phyloP scores from a whole-genome alignment of 1,140 invertebrate species.

The Bombus ignitus region DNA sequence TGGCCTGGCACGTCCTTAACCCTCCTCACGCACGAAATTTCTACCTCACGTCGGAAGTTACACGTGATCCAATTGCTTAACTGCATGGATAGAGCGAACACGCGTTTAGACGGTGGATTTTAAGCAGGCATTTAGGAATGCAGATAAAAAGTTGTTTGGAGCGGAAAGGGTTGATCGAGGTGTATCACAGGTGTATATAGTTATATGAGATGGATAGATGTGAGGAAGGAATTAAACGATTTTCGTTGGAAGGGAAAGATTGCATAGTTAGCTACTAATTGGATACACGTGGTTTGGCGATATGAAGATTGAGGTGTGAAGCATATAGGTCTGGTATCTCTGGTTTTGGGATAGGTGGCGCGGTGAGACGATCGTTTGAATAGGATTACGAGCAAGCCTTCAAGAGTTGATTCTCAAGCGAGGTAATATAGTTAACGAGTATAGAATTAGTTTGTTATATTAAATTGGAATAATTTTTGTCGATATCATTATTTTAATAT shows the following conservation, averaged over 20 bases:
- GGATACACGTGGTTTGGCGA: neutral
- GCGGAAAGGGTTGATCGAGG: too few species aligned
- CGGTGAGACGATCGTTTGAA: neutral
- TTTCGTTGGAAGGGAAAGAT: neutral
- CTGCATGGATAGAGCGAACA: neutral
- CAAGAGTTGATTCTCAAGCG: neutral
- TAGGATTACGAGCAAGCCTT: neutral
- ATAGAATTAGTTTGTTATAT: too few species aligned
- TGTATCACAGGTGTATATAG: neutral
- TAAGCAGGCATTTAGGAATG: neutral
- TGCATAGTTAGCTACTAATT: neutral
- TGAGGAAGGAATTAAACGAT: neutral
- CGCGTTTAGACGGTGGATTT: neutral
- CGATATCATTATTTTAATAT: too few species aligned
- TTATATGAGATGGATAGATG: neutral
- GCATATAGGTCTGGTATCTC: neutral
- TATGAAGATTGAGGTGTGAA: neutral
- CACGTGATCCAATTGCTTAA: neutral
- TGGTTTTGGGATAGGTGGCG: neutral
- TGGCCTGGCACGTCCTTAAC: constrained; percentile 23
- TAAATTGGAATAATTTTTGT: neutral
- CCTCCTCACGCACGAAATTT: constrained; percentile 42
- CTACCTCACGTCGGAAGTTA: constrained; percentile 7
- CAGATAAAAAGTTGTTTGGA: neutral
- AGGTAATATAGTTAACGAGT: neutral